These are phyloP conservation scores for Apodemia zela DNA, from an alignment of 2,888 invertebrate species.

Conservation along the genomic window DNA sequence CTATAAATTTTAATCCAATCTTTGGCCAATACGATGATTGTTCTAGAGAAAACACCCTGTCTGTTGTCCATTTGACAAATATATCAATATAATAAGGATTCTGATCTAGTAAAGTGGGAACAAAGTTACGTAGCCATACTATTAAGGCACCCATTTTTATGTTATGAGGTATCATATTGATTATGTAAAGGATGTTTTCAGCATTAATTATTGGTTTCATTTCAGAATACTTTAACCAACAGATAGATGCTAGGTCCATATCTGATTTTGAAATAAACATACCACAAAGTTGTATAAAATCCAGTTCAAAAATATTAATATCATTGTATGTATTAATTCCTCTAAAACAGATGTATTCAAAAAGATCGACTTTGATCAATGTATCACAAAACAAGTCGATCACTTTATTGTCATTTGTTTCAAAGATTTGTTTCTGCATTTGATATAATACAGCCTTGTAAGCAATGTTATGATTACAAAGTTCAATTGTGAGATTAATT, in stretches of 20 bases:
- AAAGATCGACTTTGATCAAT: slow-evolving; percentile 62
- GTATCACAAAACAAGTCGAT: slow-evolving; percentile 48
- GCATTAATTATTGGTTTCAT: slow-evolving; percentile 43
- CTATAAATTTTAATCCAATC: slow-evolving; percentile 69
- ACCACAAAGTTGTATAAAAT: slow-evolving; percentile 55
- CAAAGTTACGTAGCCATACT: slow-evolving; percentile 69
- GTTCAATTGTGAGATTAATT: slow-evolving; percentile 43
- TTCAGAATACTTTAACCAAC: slow-evolving; percentile 69
- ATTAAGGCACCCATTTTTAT: slow-evolving; percentile 66
- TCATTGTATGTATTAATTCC: slow-evolving; percentile 52
- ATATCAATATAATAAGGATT: slow-evolving; percentile 69
- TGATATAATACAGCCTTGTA: slow-evolving; percentile 57
- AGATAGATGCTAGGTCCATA: slow-evolving; percentile 69
- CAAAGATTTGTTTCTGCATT: slow-evolving; percentile 55
- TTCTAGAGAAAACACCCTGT: slow-evolving; percentile 66
- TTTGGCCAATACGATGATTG: slow-evolving; percentile 74
- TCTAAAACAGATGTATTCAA: slow-evolving; percentile 65
- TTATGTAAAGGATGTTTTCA: slow-evolving; percentile 54
- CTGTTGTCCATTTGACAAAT: slow-evolving; percentile 71
- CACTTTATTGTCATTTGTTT: slow-evolving; percentile 39
- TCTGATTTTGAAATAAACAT: slow-evolving; percentile 61
- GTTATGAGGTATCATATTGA: slow-evolving; percentile 61
- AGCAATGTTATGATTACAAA: slow-evolving; percentile 50
- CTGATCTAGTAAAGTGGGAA: slow-evolving; percentile 60
- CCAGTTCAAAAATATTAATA: slow-evolving; percentile 52